These are phyloP conservation scores for Rhinophrynus dorsalis DNA, from an alignment of 2,797 vertebrate genomes.

Conservation along the genomic window DNA sequence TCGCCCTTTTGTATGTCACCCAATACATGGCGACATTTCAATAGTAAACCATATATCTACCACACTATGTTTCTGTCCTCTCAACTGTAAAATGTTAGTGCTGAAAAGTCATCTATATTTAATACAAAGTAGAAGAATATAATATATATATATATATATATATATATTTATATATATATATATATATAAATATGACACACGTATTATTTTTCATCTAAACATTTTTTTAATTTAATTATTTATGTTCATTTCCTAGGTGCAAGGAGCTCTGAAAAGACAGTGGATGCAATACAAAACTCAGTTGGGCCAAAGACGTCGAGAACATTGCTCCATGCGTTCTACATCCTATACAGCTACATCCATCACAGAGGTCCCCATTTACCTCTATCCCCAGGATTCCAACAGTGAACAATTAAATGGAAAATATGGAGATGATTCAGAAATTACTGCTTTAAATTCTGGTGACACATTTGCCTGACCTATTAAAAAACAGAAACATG, in stretches of 20 bases:
- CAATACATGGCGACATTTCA: no score
- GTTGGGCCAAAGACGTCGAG: constrained; percentile 83
- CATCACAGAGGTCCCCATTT: constrained; percentile 85
- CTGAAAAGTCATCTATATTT: no score
- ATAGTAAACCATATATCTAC: no score
- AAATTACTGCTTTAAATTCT: constrained; percentile 80
- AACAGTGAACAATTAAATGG: constrained; percentile 79
- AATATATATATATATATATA: no score
- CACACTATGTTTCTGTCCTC: no score
- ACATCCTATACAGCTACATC: constrained; percentile 89
- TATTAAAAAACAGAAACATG: constrained; percentile 15
- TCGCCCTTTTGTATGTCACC: no score
- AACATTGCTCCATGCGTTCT: constrained; percentile 82
- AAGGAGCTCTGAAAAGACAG: constrained; percentile 86
- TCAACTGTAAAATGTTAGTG: no score
- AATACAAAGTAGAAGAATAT: no score
- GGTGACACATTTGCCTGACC: constrained; percentile 80
- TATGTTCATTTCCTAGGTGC: constrained; percentile 73
- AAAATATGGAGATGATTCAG: constrained; percentile 71
- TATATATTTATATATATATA: no score
- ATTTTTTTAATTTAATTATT: no score
- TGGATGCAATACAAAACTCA: constrained; percentile 89
- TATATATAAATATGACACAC: no score
- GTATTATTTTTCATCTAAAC: no score
- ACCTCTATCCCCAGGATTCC: constrained; percentile 82